phyloP scores from a whole-genome alignment of 2,797 vertebrate species.

The Centropyge bicolor region DNA sequence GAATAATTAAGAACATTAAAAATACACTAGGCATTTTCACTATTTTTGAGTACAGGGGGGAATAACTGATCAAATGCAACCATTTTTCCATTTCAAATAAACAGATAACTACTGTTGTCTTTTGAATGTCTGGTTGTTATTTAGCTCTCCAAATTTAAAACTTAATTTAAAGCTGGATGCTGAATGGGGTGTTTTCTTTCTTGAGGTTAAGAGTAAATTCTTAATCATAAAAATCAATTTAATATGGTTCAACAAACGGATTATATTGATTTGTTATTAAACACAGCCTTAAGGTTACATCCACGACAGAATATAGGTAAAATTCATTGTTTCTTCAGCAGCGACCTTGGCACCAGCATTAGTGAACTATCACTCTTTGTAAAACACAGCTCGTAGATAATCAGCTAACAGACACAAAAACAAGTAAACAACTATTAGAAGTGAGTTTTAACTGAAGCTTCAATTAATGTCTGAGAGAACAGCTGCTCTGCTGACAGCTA shows the following conservation, averaged over 20 bases:
- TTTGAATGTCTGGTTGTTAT: not conserved
- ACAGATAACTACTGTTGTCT: not conserved
- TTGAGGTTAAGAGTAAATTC: not conserved
- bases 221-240: not conserved
- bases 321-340: not conserved
- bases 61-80: not conserved
- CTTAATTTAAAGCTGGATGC: not conserved
- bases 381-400: not conserved
- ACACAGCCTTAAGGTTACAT: not conserved
- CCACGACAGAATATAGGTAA: not conserved
- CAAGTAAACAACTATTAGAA: not conserved
- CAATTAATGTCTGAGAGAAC: not conserved
- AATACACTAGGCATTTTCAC: not conserved
- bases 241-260: not conserved
- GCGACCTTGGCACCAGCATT: not conserved
- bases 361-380: not conserved
- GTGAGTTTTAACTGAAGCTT: not conserved
- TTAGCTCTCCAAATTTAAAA: not conserved
- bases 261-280: not conserved
- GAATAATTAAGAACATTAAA: not conserved
- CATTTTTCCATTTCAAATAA: not conserved
- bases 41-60: not conserved
- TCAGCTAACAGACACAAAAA: not conserved
- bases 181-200: not conserved
- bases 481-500: constrained; percentile 41